Evolutionary conservation across 2,797 vertebrate species (phyloP).

Genomic region (Pipistrellus pygmaeus): DNA sequence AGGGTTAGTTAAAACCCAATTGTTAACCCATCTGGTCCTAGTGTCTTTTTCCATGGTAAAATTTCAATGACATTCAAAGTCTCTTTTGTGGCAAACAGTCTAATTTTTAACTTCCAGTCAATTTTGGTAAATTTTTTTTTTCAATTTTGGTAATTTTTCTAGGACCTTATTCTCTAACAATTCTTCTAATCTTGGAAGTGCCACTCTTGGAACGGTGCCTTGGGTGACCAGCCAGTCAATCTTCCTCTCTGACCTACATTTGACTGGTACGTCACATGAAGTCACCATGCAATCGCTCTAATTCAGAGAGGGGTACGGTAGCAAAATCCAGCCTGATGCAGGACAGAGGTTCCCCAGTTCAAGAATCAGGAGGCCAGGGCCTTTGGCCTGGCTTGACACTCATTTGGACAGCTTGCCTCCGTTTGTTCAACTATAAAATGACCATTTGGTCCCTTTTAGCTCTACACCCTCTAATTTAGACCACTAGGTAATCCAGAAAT

Average conservation of each 20-base stretch:
- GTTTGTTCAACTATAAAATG: background rate
- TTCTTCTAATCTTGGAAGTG: background rate
- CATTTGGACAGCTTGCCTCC: background rate
- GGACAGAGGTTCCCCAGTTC: background rate
- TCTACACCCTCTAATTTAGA: background rate
- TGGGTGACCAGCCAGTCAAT: background rate
- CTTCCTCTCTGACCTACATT: background rate
- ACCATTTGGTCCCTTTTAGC: background rate
- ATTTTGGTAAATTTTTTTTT: background rate
- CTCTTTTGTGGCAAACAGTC: background rate
- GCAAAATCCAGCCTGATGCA: background rate
- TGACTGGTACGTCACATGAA: background rate
- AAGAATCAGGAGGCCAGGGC: background rate
- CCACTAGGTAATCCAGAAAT: background rate
- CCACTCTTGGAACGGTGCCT: background rate
- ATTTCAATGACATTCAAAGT: background rate
- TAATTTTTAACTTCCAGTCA: slow-evolving; percentile 38
- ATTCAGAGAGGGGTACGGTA: background rate
- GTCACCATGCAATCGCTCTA: background rate
- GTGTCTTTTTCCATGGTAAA: background rate
- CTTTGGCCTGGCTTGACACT: background rate
- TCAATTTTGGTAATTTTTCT: background rate
- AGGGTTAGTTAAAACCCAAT: background rate
- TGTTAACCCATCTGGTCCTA: background rate
- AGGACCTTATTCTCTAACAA: background rate